Percentiles rank a stretch among this genome's conserved stretches.
Evolutionary conservation across 2,888 invertebrate species (phyloP).

Genomic region (Drosophila prostipennis): DNA sequence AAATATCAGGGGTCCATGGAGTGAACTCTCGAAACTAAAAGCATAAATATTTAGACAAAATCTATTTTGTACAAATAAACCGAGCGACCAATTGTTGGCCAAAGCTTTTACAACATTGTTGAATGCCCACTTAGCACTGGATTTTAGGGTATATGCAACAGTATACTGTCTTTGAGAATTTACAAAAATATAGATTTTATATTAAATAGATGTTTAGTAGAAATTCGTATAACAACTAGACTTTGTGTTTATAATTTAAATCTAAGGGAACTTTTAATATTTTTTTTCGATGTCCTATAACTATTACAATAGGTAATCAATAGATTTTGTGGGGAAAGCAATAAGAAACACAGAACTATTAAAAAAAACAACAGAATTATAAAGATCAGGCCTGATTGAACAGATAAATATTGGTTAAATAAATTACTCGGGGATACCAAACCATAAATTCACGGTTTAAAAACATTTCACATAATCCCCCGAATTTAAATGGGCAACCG

Average conservation of each 20-base stretch:
- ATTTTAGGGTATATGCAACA: neutral
- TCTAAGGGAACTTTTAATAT: too few relatives aligned
- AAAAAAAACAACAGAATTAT: neutral
- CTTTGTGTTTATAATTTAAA: too few relatives aligned
- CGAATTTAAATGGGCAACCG: slow-evolving; percentile 8
- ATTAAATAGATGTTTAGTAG: too few relatives aligned
- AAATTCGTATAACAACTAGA: too few relatives aligned
- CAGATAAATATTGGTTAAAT: neutral
- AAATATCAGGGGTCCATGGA: slow-evolving; percentile 6
- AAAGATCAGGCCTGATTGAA: neutral
- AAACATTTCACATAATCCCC: slow-evolving; percentile 1
- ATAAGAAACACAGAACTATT: too few relatives aligned
- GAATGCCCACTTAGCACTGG: neutral
- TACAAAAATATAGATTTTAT: neutral
- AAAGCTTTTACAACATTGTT: slow-evolving; percentile 27
- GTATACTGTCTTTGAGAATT: neutral
- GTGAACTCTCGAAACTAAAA: slow-evolving; percentile 27
- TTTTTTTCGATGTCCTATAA: too few relatives aligned
- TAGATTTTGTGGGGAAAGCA: too few relatives aligned
- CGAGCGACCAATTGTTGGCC: slow-evolving; percentile 23
- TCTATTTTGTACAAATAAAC: slow-evolving; percentile 39
- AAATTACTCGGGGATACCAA: too few relatives aligned
- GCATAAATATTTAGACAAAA: slow-evolving; percentile 42
- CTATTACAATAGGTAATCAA: too few relatives aligned
- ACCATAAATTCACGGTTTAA: neutral